Conservation (phyloP, 1,140 invertebrate species). For the Atta texana region DNA sequence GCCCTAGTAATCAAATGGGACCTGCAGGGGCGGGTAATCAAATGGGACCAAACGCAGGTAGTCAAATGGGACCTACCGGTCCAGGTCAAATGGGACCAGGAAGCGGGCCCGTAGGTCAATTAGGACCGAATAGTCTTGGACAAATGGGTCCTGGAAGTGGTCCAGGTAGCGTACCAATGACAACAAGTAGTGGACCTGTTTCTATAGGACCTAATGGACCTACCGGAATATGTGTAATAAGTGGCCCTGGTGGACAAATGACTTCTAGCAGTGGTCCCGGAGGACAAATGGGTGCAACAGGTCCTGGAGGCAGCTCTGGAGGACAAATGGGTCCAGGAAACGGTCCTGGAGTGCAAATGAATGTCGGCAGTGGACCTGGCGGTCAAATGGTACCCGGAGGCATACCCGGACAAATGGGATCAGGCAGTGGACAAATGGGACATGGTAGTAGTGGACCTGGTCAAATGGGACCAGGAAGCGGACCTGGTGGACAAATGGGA, state of each 20-base stretch:
- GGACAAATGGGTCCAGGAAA: constrained; percentile 67
- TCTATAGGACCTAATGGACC: constrained; percentile 67
- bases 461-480: constrained; percentile 74
- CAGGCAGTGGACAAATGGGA: constrained; percentile 64
- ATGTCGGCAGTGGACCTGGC: constrained; percentile 62
- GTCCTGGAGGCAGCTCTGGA: constrained; percentile 63
- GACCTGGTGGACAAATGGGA: constrained; percentile 68
- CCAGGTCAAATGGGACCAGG: constrained; percentile 71
- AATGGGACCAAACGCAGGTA: constrained; percentile 68
- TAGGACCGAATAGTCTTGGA: constrained; percentile 65
- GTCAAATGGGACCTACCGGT: constrained; percentile 53
- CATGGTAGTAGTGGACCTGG: constrained; percentile 67
- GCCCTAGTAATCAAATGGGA: constrained; percentile 69
- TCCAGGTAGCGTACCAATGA: constrained; percentile 64
- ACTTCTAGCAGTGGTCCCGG: constrained; percentile 62
- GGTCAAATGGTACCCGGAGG: constrained; percentile 59
- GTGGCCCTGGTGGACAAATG: constrained; percentile 67
- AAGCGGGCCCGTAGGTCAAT: constrained; percentile 60
- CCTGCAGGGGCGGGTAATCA: constrained; percentile 63
- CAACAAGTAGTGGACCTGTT: constrained; percentile 57
- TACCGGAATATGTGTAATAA: constrained; percentile 61
- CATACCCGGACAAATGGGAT: constrained; percentile 69
- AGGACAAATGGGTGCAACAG: constrained; percentile 57
- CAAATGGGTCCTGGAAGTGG: constrained; percentile 71
- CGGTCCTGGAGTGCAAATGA: constrained; percentile 67